Evolutionary conservation across 2,797 vertebrate species (phyloP), one percentile per base, ranked within the genome.

Genomic region (Heliangelus exortis): DNA sequence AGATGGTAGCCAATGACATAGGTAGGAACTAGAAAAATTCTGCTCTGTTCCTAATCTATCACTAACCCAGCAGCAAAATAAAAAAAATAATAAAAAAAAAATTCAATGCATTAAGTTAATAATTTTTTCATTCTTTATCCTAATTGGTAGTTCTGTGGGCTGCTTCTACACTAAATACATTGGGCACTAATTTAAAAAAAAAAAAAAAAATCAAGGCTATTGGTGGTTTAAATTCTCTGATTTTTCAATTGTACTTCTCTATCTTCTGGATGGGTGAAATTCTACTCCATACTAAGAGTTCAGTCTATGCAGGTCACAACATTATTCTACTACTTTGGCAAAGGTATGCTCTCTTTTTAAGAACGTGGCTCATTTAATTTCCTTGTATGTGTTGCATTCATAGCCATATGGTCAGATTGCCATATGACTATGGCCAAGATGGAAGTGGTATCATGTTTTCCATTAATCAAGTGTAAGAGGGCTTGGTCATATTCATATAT

Each of bases 1-100:
- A 99, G 99, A 99, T 98, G 98, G 98, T 99, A 98, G 98, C 98
- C 98, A 99, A 97, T 99, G 99, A 99, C 98, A 98, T 99, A 99
- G 99, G 99, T 99, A 99, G 98, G 97, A 98, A 96, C 93, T 96
- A 97, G 97, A 97, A 97, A 94, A 95, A 95, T 96, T 98, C 92
- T 97, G 22, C 90, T 98, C 91, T 98, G 90, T 97, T 98, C 92
- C 98, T 98, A 98, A 98, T 98, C 90, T 58, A 84, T 59, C 95
- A 97, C 98, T 98, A 98, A 98, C 97, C 84, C 92, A 92, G 90
- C 83, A 93, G 20, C 63, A 93, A 50, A 84, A 54, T 41, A 41
- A 41, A 11, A 12, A 48, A 59, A 87, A 69, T 7, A 66, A 87
- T 92, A 57, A 61, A 66, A 92, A 96, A 61, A 66, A 92, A 96